Percentiles rank a stretch among this genome's conserved stretches.
These are phyloP conservation scores for Scopus umbretta DNA, from an alignment of 2,113 vertebrate species.

Conservation along the genomic window DNA sequence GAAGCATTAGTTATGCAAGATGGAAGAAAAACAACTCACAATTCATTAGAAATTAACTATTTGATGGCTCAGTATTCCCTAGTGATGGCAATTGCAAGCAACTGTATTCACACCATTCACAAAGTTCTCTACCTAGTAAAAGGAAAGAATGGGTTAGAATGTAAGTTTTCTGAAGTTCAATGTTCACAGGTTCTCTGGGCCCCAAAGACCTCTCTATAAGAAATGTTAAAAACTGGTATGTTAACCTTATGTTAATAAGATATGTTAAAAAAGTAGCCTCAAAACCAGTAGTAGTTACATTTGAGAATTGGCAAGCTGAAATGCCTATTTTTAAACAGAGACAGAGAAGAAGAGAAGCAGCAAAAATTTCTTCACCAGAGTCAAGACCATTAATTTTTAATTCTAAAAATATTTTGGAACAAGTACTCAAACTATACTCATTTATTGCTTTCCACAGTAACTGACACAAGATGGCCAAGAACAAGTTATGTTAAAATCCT, in stretches of 20 bases:
- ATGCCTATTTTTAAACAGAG: neutral
- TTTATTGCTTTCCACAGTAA: neutral
- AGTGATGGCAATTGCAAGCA: neutral
- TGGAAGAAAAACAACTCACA: neutral
- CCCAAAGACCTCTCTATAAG: neutral
- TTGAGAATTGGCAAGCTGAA: neutral
- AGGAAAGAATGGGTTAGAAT: neutral
- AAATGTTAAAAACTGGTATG: neutral
- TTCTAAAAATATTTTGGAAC: neutral
- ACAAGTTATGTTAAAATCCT: neutral
- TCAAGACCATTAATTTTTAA: neutral
- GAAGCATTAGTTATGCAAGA: neutral
- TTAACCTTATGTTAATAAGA: neutral
- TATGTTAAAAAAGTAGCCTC: neutral
- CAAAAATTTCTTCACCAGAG: neutral
- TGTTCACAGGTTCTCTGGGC: neutral
- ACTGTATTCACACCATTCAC: neutral
- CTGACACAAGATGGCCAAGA: neutral
- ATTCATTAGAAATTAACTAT: neutral
- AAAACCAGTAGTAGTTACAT: neutral
- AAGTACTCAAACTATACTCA: neutral
- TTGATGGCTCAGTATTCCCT: neutral
- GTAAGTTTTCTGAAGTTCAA: neutral
- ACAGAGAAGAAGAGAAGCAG: neutral
- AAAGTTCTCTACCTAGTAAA: neutral